phyloP scores from a whole-genome alignment of 2,888 invertebrate species.

The Pristionchus entomophagus region DNA sequence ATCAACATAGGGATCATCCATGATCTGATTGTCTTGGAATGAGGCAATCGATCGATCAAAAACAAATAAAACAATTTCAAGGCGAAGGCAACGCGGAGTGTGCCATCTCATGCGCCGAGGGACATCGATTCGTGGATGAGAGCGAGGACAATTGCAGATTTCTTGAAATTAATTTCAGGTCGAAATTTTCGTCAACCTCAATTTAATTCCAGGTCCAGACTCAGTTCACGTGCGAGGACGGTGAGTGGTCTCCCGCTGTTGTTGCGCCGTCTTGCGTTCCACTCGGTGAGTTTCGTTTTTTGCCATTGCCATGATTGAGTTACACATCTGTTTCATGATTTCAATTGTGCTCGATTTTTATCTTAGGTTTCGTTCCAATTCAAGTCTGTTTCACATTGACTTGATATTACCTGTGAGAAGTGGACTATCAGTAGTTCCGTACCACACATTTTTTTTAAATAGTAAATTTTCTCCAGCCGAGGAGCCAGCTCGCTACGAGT shows the following conservation, averaged over 20 bases:
- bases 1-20: too few species aligned
- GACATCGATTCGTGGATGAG: conserved; percentile 71
- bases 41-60: too few species aligned
- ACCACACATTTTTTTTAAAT: too few species aligned
- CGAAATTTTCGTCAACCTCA: not conserved
- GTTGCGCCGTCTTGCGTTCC: conserved; percentile 96
- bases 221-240: conserved; percentile 74
- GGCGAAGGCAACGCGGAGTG: conserved; percentile 83
- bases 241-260: conserved; percentile 89
- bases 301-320: too few species aligned
- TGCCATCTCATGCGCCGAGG: conserved; percentile 76
- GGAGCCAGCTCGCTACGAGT: conserved; percentile 75
- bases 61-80: conserved; percentile 50
- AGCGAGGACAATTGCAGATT: conserved; percentile 49
- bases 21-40: not conserved
- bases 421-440: too few species aligned
- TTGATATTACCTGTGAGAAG: too few species aligned
- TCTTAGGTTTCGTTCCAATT: too few species aligned
- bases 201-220: conserved; percentile 50
- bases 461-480: too few species aligned
- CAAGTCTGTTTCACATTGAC: too few species aligned
- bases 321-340: too few species aligned
- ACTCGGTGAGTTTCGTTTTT: conserved; percentile 83
- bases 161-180: not conserved
- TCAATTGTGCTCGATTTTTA: too few species aligned